Evolutionary conservation across 2,888 invertebrate species (phyloP), one percentile per base, ranked within the genome.

Genomic region (Hemistola chrysoprasaria): DNA sequence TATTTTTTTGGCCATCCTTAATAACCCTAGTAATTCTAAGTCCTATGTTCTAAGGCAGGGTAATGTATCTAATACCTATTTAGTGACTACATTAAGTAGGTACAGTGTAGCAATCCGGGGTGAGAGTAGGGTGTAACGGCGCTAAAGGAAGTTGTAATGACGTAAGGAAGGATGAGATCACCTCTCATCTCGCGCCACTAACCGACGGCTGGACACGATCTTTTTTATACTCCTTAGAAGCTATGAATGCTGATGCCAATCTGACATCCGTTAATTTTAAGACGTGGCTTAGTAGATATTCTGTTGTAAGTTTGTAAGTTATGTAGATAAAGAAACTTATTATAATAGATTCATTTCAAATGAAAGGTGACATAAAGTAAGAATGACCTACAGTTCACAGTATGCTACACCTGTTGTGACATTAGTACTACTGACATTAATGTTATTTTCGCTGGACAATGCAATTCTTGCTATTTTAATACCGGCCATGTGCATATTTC

Each of bases 131-230:
- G 47, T 34, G 23, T 26, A 57, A 32, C 59, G 63, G 69, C 59
- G 69, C 65, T 71, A 73, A 78, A 76, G 79, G 77, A 78, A 75
- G 60, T 62, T 53, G 51, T 37, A 43, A 44, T 79, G 78, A 81
- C 75, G 78, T 78, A 77, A 81, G 41, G 27, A n/a, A 16, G 4
- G 16, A 59, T 71, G 67, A 73, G 65, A 73, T 74, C 71, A 71
- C 60, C 71, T 62, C 62, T 46, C 50, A 59, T 54, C 34, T 36
- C 31, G 29, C 40, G 42, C 52, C 53, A 51, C 44, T 41, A 53
- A 54, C 52, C 53, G 51, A 43, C 41, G 53, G 55, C 63, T 65
- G 60, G 60, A 51, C 61, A 47, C 44, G 53, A 46, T 40, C 26
- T 50, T 50, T n/a, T 56, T 47, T 50, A 30, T 45, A 50, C 36